phyloP scores from a whole-genome alignment of 2,888 invertebrate genomes.

The Cataglyphis albicans region DNA sequence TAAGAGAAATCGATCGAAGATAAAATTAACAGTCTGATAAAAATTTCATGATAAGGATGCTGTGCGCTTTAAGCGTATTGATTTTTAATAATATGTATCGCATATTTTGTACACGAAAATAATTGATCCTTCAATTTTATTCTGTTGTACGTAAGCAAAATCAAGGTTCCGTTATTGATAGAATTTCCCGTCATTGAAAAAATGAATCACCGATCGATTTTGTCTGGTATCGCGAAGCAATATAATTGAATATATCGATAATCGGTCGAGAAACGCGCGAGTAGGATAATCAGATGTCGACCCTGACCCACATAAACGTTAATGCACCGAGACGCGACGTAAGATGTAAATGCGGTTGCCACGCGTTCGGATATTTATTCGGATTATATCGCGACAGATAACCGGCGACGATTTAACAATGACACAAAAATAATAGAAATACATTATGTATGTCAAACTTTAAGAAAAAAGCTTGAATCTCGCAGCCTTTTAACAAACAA shows the following conservation, averaged over 20 bases:
- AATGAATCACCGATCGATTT: not conserved
- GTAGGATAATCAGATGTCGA: constrained; percentile 80
- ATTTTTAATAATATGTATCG: not conserved
- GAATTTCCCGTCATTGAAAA: not conserved
- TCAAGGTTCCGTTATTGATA: not conserved
- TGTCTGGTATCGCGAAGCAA: not conserved
- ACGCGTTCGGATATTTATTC: constrained; percentile 56
- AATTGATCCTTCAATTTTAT: not conserved
- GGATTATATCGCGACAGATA: constrained; percentile 33
- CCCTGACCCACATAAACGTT: constrained; percentile 83
- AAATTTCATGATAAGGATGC: not conserved
- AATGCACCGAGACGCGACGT: constrained; percentile 75
- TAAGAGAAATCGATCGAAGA: constrained; percentile 8
- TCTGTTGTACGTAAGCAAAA: not conserved
- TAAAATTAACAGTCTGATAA: not conserved
- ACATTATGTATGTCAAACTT: not conserved
- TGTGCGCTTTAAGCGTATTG: not conserved
- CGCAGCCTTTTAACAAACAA: not conserved
- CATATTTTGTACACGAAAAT: not conserved
- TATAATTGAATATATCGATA: constrained; percentile 48
- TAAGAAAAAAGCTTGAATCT: not conserved
- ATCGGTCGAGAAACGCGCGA: constrained; percentile 62
- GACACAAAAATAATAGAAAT: not conserved
- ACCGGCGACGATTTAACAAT: constrained; percentile 30
- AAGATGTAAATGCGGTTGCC: constrained; percentile 66